Evolutionary conservation across 2,888 invertebrate genomes (phyloP).

Genomic region (Endotricha flammealis): DNA sequence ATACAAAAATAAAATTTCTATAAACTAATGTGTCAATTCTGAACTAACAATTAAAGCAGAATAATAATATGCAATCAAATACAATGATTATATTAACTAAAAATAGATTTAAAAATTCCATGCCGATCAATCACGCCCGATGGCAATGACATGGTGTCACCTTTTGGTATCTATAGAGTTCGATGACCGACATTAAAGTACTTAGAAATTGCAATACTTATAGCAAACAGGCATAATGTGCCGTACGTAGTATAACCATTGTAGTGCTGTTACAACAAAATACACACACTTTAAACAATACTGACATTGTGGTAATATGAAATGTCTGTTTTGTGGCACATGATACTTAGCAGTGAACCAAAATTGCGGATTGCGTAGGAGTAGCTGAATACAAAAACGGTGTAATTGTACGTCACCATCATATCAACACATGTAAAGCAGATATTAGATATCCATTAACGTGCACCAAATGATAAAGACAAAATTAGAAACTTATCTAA

Average conservation of each 20-base stretch:
- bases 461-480: not conserved
- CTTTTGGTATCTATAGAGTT: slow-evolving; percentile 28
- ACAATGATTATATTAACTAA: slow-evolving; percentile 12
- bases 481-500: not conserved
- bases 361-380: slow-evolving; percentile 57
- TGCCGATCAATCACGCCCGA: slow-evolving; percentile 33
- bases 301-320: too few relatives aligned
- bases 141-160: slow-evolving; percentile 28
- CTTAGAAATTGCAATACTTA: slow-evolving; percentile 16
- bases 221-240: slow-evolving; percentile 4
- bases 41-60: too few relatives aligned
- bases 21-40: too few relatives aligned
- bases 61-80: not conserved
- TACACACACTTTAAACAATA: slow-evolving; percentile 3
- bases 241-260: not conserved
- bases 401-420: slow-evolving; percentile 41
- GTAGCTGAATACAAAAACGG: slow-evolving; percentile 64
- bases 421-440: slow-evolving; percentile 38
- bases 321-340: too few relatives aligned
- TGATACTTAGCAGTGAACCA: too few relatives aligned
- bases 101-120: slow-evolving; percentile 25
- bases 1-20: too few relatives aligned
- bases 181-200: slow-evolving; percentile 39
- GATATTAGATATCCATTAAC: slow-evolving; percentile 51
- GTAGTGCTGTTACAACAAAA: not conserved